Percentiles rank a stretch among this genome's conserved stretches.
Conservation (phyloP, 2,113 vertebrate species). For the Rhegmatorhina hoffmannsi region DNA sequence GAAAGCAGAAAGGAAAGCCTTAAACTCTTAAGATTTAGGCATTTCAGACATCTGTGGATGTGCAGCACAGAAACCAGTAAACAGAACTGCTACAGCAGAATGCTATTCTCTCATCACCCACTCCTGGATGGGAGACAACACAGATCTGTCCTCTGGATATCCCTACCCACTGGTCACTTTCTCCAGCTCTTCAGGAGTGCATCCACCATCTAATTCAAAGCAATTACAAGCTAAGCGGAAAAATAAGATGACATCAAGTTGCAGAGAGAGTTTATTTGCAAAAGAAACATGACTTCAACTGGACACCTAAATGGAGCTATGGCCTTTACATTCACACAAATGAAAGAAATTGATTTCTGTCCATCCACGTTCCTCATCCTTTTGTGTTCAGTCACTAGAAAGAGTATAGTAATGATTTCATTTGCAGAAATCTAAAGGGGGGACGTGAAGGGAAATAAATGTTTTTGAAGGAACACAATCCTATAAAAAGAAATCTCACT, state of each 20-base stretch:
- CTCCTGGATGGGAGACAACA: background rate
- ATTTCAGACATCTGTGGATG: background rate
- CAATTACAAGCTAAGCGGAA: background rate
- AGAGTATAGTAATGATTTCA: background rate
- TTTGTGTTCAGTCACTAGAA: background rate
- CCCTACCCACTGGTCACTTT: background rate
- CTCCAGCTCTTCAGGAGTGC: background rate
- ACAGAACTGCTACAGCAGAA: background rate
- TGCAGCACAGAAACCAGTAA: background rate
- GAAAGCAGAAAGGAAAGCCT: background rate
- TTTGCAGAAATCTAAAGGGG: background rate
- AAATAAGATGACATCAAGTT: background rate
- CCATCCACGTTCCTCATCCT: background rate
- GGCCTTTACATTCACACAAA: background rate
- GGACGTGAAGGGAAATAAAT: background rate
- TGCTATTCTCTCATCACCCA: background rate
- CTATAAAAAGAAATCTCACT: background rate
- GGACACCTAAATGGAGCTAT: background rate
- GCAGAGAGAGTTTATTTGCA: background rate
- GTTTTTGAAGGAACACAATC: background rate
- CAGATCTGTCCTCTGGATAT: background rate
- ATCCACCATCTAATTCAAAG: background rate
- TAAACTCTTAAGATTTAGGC: background rate
- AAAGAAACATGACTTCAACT: background rate
- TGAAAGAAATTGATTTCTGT: constrained; percentile 3